Conservation (phyloP, 2,113 vertebrate genomes). For the Pardalotus punctatus region DNA sequence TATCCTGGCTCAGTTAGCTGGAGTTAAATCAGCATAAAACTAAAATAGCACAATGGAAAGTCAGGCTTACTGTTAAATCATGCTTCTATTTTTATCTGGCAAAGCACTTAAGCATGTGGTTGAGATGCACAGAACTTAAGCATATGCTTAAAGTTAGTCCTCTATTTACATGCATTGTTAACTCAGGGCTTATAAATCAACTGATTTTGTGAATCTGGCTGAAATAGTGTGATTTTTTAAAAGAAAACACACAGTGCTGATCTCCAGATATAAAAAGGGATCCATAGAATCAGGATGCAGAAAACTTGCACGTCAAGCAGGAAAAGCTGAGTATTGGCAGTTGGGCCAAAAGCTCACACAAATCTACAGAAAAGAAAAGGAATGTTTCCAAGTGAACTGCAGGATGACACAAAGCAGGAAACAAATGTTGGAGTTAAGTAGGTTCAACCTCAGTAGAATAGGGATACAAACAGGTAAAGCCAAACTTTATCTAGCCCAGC, state of each 20-base stretch:
- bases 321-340: background rate
- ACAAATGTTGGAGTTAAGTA: background rate
- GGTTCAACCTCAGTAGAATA: background rate
- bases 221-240: background rate
- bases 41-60: constrained; percentile 62
- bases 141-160: constrained; percentile 6
- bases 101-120: constrained; percentile 38
- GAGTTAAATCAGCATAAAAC: constrained; percentile 51
- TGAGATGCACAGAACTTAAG: constrained; percentile 8
- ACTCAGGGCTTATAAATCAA: background rate
- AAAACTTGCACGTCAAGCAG: background rate
- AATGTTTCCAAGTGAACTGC: background rate
- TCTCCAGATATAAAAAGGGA: background rate
- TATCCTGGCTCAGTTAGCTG: constrained; percentile 22
- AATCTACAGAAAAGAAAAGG: background rate
- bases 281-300: background rate
- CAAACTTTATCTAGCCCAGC: background rate
- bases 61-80: constrained; percentile 50
- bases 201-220: background rate
- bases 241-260: background rate
- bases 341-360: background rate
- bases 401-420: background rate
- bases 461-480: background rate
- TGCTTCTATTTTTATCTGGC: constrained; percentile 50
- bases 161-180: background rate